These are phyloP conservation scores for Scotopteryx bipunctaria DNA, from an alignment of 2,888 invertebrate genomes.

Conservation along the genomic window DNA sequence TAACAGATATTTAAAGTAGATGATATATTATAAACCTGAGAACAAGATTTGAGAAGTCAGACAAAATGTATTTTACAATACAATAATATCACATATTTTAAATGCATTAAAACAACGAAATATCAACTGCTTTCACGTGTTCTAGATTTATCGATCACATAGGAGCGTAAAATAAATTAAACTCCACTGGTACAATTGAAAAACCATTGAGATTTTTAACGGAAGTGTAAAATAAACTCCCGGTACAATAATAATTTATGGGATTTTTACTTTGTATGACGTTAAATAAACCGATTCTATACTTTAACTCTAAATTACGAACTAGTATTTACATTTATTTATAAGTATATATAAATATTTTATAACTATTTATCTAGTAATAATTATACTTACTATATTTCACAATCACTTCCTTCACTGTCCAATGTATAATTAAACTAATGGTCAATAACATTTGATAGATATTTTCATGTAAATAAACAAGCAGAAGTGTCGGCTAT, in stretches of 20 bases:
- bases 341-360: constrained; percentile 83
- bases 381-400: constrained; percentile 66
- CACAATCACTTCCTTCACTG: constrained; percentile 74
- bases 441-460: constrained; percentile 83
- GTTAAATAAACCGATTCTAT: constrained; percentile 83
- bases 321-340: constrained; percentile 83
- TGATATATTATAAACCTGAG: constrained; percentile 61
- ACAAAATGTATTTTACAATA: constrained; percentile 80
- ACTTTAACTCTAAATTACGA: constrained; percentile 80
- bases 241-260: constrained; percentile 83
- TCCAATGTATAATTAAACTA: constrained; percentile 82
- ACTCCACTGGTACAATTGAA: constrained; percentile 82
- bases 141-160: constrained; percentile 57
- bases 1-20: constrained; percentile 37
- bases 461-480: constrained; percentile 82
- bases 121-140: constrained; percentile 64
- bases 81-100: constrained; percentile 83
- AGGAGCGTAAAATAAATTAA: constrained; percentile 75
- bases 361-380: constrained; percentile 75
- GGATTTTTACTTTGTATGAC: constrained; percentile 79
- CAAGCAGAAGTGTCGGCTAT: constrained; percentile 75
- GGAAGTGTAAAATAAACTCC: constrained; percentile 78
- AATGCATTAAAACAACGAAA: constrained; percentile 76
- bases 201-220: constrained; percentile 83
- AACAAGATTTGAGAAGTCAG: constrained; percentile 76